Conservation (phyloP, 2,888 invertebrate genomes). For the Aphodius granarius region DNA sequence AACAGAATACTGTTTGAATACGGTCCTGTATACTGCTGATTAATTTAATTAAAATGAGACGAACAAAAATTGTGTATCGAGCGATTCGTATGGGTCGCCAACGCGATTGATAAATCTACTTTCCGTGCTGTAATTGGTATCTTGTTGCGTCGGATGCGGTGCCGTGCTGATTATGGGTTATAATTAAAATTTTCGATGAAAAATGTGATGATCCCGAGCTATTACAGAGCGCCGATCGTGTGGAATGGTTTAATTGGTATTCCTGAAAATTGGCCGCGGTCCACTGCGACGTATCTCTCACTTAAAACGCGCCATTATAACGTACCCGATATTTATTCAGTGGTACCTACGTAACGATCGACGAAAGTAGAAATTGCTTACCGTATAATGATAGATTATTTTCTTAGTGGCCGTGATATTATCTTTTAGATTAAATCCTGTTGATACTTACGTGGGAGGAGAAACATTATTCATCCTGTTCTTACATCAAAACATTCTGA, state of each 20-base stretch:
- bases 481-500: too few relatives aligned
- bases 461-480: too few relatives aligned
- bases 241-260: background rate
- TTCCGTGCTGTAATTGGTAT: slow-evolving; percentile 20
- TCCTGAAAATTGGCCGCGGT: background rate
- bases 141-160: slow-evolving; percentile 14
- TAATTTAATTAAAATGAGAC: slow-evolving; percentile 22
- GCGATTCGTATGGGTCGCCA: slow-evolving; percentile 11
- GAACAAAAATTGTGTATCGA: background rate
- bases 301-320: background rate
- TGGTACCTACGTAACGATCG: background rate
- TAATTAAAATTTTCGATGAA: background rate
- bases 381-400: background rate
- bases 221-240: background rate
- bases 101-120: slow-evolving; percentile 20
- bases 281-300: background rate
- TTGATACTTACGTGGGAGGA: background rate
- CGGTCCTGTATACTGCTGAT: background rate
- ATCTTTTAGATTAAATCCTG: background rate
- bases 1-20: too few relatives aligned
- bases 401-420: background rate
- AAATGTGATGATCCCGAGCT: background rate
- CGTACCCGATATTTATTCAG: background rate
- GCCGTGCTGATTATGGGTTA: background rate
- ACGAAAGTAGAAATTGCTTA: background rate